Conservation (phyloP, 2,888 invertebrate genomes). For the Crioceris asparagi region DNA sequence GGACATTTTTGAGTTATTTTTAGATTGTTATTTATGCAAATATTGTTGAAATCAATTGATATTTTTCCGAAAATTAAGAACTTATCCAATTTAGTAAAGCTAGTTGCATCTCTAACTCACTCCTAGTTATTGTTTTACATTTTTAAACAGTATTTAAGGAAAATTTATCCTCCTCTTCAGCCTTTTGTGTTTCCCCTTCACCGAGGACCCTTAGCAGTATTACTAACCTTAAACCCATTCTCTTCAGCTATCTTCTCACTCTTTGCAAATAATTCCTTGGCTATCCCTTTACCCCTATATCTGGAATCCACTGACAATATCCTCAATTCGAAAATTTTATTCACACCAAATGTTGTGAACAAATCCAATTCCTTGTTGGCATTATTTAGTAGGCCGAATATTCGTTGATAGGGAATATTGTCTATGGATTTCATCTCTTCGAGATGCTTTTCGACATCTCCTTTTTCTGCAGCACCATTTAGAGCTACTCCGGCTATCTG, state of each 20-base stretch:
- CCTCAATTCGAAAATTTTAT: slow-evolving; percentile 66
- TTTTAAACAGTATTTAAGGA: too few relatives aligned
- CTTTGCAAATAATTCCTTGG: slow-evolving; percentile 56
- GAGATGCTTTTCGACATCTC: slow-evolving; percentile 59
- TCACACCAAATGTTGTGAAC: slow-evolving; percentile 54
- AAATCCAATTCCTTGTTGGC: slow-evolving; percentile 59
- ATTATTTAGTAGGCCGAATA: slow-evolving; percentile 64
- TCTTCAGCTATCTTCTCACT: slow-evolving; percentile 57
- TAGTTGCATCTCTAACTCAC: too few relatives aligned
- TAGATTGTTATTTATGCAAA: too few relatives aligned
- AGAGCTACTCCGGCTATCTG: slow-evolving; percentile 70
- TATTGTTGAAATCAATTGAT: too few relatives aligned
- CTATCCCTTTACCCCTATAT: slow-evolving; percentile 64
- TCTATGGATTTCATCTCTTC: slow-evolving; percentile 54
- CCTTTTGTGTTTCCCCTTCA: too few relatives aligned
- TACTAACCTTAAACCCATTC: slow-evolving; percentile 55
- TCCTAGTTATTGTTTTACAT: too few relatives aligned
- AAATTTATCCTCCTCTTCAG: too few relatives aligned
- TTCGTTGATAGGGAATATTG: slow-evolving; percentile 65
- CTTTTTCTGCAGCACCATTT: slow-evolving; percentile 64
- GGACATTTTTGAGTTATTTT: too few relatives aligned
- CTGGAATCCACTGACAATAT: slow-evolving; percentile 66
- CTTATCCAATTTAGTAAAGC: too few relatives aligned
- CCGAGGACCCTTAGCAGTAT: too few relatives aligned
- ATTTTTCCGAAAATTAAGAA: too few relatives aligned